A percentile compares a stretch with the other conserved stretches of the same genome.
Conservation (phyloP, 2,888 invertebrate genomes). For the Vanessa cardui region DNA sequence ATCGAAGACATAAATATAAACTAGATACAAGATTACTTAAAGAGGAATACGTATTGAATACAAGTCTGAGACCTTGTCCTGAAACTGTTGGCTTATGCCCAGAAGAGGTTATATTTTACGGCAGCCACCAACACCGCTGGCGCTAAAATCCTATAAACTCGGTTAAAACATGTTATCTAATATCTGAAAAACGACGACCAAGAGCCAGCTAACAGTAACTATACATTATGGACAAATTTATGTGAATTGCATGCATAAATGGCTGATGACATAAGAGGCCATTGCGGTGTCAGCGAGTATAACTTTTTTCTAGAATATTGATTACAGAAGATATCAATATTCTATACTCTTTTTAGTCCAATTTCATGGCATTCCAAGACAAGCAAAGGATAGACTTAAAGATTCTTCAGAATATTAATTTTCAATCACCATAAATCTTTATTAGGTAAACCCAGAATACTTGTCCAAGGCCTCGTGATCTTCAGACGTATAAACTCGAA, state of each 20-base stretch:
- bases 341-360: too few relatives aligned
- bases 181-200: conserved; percentile 17
- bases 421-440: too few relatives aligned
- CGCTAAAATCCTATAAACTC: conserved; percentile 31
- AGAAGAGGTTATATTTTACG: conserved; percentile 38
- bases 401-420: too few relatives aligned
- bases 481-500: too few relatives aligned
- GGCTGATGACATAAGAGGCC: neutral
- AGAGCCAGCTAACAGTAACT: conserved; percentile 6
- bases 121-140: conserved; percentile 34
- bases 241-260: conserved; percentile 1
- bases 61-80: conserved; percentile 19
- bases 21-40: neutral
- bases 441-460: too few relatives aligned
- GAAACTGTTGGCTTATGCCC: conserved; percentile 39
- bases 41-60: neutral
- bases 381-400: too few relatives aligned
- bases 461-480: too few relatives aligned
- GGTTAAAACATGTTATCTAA: conserved; percentile 27
- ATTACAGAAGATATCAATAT: too few relatives aligned
- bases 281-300: neutral
- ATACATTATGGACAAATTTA: neutral
- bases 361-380: too few relatives aligned
- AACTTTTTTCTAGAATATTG: neutral
- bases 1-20: neutral